These are phyloP conservation scores for Crenichthys baileyi DNA, from an alignment of 2,797 vertebrate genomes.

Conservation along the genomic window DNA sequence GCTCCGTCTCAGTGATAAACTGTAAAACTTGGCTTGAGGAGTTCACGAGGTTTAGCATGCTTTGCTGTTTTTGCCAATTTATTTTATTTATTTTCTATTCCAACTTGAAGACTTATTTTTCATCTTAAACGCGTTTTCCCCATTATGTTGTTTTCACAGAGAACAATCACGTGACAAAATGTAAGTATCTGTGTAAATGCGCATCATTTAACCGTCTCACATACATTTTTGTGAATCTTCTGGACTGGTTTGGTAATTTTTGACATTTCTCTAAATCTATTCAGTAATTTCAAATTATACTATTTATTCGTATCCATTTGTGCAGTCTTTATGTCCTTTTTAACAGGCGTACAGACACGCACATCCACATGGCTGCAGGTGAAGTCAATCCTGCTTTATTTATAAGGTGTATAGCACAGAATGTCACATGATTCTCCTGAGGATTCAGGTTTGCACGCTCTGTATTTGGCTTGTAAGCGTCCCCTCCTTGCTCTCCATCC, in stretches of 20 bases:
- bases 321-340: conserved; percentile 1
- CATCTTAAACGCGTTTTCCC: too few relatives aligned
- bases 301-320: conserved; percentile 47
- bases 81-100: background rate
- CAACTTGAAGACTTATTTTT: too few relatives aligned
- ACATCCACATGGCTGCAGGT: conserved; percentile 34
- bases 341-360: conserved; percentile 1
- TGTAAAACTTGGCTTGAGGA: background rate
- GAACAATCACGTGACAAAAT: background rate
- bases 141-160: background rate
- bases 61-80: too few relatives aligned
- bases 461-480: conserved; percentile 52
- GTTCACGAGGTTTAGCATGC: background rate
- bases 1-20: background rate
- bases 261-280: conserved; percentile 3
- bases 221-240: background rate
- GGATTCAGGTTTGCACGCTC: conserved; percentile 53
- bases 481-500: conserved; percentile 20
- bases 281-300: conserved; percentile 7
- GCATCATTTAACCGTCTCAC: background rate
- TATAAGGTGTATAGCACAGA: conserved; percentile 67
- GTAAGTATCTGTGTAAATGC: background rate
- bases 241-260: conserved; percentile 24
- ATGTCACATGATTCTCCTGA: conserved; percentile 62
- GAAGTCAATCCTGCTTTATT: conserved; percentile 73